Evolutionary conservation across 2,113 vertebrate species (phyloP).

Genomic region (Catagonus wagneri): DNA sequence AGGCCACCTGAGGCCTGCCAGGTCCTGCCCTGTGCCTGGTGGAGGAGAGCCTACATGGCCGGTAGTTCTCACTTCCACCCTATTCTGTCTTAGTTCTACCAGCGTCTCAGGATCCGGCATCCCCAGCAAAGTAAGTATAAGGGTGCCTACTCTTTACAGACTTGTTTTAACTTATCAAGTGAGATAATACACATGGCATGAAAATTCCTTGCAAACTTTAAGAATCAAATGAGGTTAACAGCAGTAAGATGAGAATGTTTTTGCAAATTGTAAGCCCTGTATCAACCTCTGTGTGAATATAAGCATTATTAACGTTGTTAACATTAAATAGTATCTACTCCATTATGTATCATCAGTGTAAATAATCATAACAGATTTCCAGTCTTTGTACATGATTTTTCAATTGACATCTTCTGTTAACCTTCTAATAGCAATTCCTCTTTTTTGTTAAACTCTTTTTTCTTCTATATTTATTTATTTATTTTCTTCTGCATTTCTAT

Average conservation of each 20-base stretch:
- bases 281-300: not conserved
- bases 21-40: not conserved
- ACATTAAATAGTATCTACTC: not conserved
- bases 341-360: not conserved
- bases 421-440: not conserved
- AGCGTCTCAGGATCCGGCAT: not conserved
- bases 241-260: not conserved
- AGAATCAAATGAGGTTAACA: slow-evolving; percentile 2
- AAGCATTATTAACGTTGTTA: not conserved
- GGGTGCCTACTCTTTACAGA: not conserved
- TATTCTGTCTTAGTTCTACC: not conserved
- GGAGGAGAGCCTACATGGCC: not conserved
- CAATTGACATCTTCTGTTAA: not conserved
- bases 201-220: not conserved
- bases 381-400: not conserved
- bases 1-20: not conserved
- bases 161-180: not conserved
- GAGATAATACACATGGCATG: not conserved
- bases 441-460: slow-evolving; percentile 13
- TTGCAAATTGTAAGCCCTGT: not conserved
- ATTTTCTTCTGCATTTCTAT: no score
- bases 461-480: no score
- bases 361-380: slow-evolving; percentile 2
- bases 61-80: not conserved
- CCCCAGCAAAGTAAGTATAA: not conserved